Conservation (phyloP, 2,888 invertebrate species). For the Epinotia brunnichana region DNA sequence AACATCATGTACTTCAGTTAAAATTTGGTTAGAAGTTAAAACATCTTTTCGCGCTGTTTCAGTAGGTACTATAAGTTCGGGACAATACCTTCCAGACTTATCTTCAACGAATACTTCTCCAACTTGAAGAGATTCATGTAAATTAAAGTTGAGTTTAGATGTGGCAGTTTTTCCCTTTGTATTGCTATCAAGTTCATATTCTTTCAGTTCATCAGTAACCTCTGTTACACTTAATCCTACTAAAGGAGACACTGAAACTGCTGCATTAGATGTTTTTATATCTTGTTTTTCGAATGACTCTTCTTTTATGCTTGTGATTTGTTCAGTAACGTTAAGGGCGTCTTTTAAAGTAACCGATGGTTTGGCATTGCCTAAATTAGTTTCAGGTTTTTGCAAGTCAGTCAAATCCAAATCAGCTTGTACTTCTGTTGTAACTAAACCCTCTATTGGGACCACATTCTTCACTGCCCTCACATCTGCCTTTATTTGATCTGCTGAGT, state of each 20-base stretch:
- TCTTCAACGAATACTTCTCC: conserved; percentile 88
- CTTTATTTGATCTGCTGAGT: conserved; percentile 51
- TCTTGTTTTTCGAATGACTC: conserved; percentile 77
- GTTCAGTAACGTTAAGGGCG: conserved; percentile 86
- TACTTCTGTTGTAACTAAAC: conserved; percentile 83
- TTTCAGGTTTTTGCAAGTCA: conserved; percentile 67
- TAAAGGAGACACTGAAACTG: conserved; percentile 83
- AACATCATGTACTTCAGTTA: conserved; percentile 86
- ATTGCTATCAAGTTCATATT: conserved; percentile 80
- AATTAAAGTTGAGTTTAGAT: conserved; percentile 85
- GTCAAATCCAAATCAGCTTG: conserved; percentile 78
- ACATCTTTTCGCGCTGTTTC: conserved; percentile 88
- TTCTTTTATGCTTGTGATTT: conserved; percentile 85
- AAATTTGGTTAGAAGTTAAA: conserved; percentile 86
- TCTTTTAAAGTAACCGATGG: conserved; percentile 85
- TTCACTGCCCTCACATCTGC: conserved; percentile 58
- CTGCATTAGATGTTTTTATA: conserved; percentile 81
- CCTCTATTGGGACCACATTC: conserved; percentile 65
- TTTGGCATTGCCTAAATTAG: conserved; percentile 79
- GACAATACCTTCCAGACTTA: conserved; percentile 90
- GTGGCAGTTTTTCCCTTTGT: conserved; percentile 76
- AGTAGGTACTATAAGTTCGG: conserved; percentile 90
- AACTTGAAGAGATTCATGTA: conserved; percentile 86
- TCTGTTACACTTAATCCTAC: conserved; percentile 87
- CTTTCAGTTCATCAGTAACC: conserved; percentile 84